Base-by-base conservation (phyloP, 2,888 invertebrate species). In the Vannuccia rotundouncinata region DNA sequence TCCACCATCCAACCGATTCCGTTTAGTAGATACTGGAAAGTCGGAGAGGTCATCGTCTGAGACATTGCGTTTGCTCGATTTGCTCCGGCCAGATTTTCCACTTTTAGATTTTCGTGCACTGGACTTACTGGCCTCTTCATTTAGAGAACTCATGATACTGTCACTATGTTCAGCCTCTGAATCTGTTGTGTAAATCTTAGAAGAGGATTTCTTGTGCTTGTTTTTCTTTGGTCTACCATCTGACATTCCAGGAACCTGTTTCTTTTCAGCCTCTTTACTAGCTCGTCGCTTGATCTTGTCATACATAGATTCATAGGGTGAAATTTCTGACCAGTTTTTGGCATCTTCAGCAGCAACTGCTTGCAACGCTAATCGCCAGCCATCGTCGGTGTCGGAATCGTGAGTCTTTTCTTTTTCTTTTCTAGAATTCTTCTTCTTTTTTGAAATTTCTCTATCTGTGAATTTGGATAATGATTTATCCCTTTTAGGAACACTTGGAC, bases 261-360 rank as follows among this genome's bases (percentile, higher is more conserved):
- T 66, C 25, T 66, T 66, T 45, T 78, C 78, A 28, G 78, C 78
- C 29, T 78, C 60, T 66, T 78, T 78, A 27, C 60, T 59, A 60
- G 78, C 78, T 60, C 78, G 30, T 60, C 78, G 5, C 29, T 78
- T 78, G 1, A 78, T 60, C 29, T 78, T 78, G 22, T 78, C 78
- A 59, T 78, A 78, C 78, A 78, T 78, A 13, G 78, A 78, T 28
- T 78, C 78, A 78, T 73, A 78, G 28, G 31, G 31, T n/a, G 22
- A 2, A 10, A 76, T 76, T 10, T 77, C 77, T 22, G 13, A 17
- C 66, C 66, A 66, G 22, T 22, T 66, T 5, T 66, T 66, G 2
- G 13, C 25, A n/a, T 17, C 13, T 2, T 17, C 13, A 22, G 13
- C 66, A 22, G 66, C 66, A 5, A 66, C 66, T 13, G 66, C 66